Evolutionary conservation across 2,797 vertebrate genomes (phyloP).

Genomic region (Semaprochilodus insignis): DNA sequence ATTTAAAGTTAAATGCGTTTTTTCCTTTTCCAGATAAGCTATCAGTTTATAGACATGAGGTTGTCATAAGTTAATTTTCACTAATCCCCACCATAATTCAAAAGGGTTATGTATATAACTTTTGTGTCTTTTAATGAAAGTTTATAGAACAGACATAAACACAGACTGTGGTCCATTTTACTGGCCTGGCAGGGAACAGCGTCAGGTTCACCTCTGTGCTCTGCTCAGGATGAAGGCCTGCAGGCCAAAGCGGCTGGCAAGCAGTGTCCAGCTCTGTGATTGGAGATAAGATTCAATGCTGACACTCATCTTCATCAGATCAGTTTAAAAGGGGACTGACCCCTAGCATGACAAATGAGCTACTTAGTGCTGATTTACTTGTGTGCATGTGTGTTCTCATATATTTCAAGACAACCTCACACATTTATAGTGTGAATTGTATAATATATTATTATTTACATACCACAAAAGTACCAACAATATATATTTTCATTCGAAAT

Average conservation of each 20-base stretch:
- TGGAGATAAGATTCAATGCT: conserved; percentile 37
- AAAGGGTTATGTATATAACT: no score
- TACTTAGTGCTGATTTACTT: conserved; percentile 24
- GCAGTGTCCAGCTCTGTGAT: conserved; percentile 12
- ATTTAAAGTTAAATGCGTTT: no score
- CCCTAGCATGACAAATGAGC: conserved; percentile 26
- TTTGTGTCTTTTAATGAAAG: no score
- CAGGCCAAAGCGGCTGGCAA: conserved; percentile 21
- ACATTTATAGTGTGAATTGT: no score
- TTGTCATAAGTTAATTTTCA: no score
- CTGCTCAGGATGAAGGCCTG: background rate
- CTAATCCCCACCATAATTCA: no score
- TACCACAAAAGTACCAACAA: no score
- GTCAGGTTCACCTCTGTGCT: background rate
- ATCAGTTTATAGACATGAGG: no score
- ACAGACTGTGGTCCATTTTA: background rate
- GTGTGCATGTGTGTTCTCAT: conserved; percentile 14
- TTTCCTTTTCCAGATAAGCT: no score
- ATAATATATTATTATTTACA: no score
- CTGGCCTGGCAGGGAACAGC: background rate
- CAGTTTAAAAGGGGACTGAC: conserved; percentile 31
- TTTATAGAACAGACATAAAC: background rate
- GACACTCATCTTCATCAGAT: conserved; percentile 39
- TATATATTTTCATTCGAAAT: no score
- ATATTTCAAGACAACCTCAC: no score